phyloP scores from a whole-genome alignment of 1,140 invertebrate species.

The Drosophila nikananu region DNA sequence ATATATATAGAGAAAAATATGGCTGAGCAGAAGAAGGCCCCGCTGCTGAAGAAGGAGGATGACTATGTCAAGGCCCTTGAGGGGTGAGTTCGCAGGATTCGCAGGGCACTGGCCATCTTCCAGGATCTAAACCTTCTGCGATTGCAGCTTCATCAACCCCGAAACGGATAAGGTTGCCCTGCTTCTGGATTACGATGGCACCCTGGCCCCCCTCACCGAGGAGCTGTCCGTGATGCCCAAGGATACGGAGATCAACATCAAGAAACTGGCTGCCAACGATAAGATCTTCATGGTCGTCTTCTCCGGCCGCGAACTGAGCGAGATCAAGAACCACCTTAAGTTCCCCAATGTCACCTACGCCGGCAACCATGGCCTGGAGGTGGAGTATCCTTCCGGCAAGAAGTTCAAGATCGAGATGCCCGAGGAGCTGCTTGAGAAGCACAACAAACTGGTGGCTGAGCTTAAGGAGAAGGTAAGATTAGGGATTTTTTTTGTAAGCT shows the following conservation, averaged over 20 bases:
- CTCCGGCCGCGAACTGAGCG: slow-evolving; percentile 93
- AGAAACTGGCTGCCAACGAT: slow-evolving; percentile 92
- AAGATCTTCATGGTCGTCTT: slow-evolving; percentile 95
- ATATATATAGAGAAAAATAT: slow-evolving; percentile 53
- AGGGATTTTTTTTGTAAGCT: too few species aligned
- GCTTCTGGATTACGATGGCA: slow-evolving; percentile 95
- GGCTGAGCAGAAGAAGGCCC: slow-evolving; percentile 85
- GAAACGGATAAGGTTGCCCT: slow-evolving; percentile 87
- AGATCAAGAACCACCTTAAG: slow-evolving; percentile 95
- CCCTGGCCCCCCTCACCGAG: slow-evolving; percentile 94
- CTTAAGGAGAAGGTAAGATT: slow-evolving; percentile 91
- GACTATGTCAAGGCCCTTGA: slow-evolving; percentile 83
- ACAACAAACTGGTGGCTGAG: slow-evolving; percentile 90
- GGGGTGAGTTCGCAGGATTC: slow-evolving; percentile 59
- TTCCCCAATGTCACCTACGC: slow-evolving; percentile 96
- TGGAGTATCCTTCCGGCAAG: slow-evolving; percentile 94
- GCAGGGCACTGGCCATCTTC: not conserved
- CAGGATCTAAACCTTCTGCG: slow-evolving; percentile 2
- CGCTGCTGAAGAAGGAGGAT: slow-evolving; percentile 81
- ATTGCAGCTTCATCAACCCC: slow-evolving; percentile 74
- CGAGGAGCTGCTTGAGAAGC: slow-evolving; percentile 92
- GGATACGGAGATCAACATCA: slow-evolving; percentile 93
- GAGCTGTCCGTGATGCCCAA: slow-evolving; percentile 93
- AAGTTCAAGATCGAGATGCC: slow-evolving; percentile 98
- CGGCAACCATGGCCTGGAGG: slow-evolving; percentile 95